These are phyloP conservation scores for Bombyx mandarina DNA, from an alignment of 1,140 invertebrate species.

Conservation along the genomic window DNA sequence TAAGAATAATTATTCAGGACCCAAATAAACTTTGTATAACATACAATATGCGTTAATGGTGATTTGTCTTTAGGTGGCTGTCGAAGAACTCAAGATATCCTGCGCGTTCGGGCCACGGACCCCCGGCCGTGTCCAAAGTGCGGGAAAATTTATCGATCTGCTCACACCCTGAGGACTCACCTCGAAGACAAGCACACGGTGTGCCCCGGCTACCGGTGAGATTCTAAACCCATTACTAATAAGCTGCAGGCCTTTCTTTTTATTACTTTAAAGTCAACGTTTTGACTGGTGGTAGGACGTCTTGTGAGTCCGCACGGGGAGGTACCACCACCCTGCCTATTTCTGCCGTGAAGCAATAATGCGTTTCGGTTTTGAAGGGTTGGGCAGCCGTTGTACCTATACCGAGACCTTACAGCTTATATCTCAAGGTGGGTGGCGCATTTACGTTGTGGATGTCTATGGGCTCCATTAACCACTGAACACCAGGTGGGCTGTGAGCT, in stretches of 20 bases:
- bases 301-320: too few relatives aligned
- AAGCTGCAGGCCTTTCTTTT: too few relatives aligned
- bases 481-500: too few relatives aligned
- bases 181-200: conserved; percentile 93
- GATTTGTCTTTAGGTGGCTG: conserved; percentile 71
- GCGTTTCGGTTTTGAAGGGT: too few relatives aligned
- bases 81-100: conserved; percentile 83
- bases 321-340: too few relatives aligned
- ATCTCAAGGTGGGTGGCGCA: too few relatives aligned
- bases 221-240: neutral
- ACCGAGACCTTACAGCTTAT: too few relatives aligned
- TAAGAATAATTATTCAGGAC: neutral
- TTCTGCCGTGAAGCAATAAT: too few relatives aligned
- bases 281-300: neutral
- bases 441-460: too few relatives aligned
- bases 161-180: conserved; percentile 90
- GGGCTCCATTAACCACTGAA: too few relatives aligned
- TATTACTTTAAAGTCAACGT: neutral
- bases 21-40: neutral
- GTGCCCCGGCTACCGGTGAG: conserved; percentile 84
- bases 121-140: conserved; percentile 92
- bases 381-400: too few relatives aligned
- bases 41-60: neutral
- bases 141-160: conserved; percentile 92
- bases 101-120: conserved; percentile 90